phyloP scores from a whole-genome alignment of 2,113 vertebrate species.

The Tretioscincus oriximinensis region DNA sequence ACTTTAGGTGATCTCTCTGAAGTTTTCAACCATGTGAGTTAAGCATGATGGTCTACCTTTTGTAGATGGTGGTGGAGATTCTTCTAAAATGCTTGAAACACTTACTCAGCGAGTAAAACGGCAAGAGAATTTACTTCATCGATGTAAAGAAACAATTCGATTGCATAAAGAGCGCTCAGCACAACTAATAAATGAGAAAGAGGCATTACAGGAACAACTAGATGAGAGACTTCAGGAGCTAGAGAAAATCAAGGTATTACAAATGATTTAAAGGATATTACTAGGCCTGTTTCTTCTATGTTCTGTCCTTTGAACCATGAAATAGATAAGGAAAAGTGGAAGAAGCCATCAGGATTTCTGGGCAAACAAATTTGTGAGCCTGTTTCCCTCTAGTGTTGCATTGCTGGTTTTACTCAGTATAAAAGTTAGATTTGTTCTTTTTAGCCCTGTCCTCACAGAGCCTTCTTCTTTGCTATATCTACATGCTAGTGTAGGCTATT shows the following conservation, averaged over 20 bases:
- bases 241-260: slow-evolving; percentile 92
- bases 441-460: too few relatives aligned
- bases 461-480: too few relatives aligned
- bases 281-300: too few relatives aligned
- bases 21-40: background rate
- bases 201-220: slow-evolving; percentile 91
- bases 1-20: background rate
- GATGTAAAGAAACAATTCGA: slow-evolving; percentile 83
- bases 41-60: slow-evolving; percentile 34
- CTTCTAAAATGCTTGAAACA: slow-evolving; percentile 74
- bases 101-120: slow-evolving; percentile 85
- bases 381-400: too few relatives aligned
- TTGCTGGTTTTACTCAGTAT: too few relatives aligned
- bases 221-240: slow-evolving; percentile 93
- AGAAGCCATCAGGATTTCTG: too few relatives aligned
- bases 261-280: background rate
- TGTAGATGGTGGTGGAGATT: slow-evolving; percentile 73
- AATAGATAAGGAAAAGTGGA: too few relatives aligned
- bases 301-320: too few relatives aligned
- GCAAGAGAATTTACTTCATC: slow-evolving; percentile 89
- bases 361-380: too few relatives aligned
- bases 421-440: too few relatives aligned
- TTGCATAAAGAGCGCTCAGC: slow-evolving; percentile 82
- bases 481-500: too few relatives aligned
- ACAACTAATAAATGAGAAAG: slow-evolving; percentile 88